phyloP scores from a whole-genome alignment of 2,797 vertebrate genomes.

The Chloroceryle amazona region DNA sequence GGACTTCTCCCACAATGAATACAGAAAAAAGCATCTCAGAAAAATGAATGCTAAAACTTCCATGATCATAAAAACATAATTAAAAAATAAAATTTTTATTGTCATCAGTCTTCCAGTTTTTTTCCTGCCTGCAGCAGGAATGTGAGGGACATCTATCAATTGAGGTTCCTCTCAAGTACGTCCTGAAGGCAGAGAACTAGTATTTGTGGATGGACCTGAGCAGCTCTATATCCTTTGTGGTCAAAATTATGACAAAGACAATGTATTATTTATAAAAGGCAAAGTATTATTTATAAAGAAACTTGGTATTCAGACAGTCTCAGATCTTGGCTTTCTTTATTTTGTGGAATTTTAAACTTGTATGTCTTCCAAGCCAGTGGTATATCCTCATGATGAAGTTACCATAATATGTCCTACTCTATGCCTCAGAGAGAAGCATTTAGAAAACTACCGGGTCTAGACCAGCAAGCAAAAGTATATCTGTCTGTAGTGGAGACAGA shows the following conservation, averaged over 20 bases:
- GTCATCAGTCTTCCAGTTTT: neutral
- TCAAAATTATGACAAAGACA: neutral
- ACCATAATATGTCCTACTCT: neutral
- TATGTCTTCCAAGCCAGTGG: neutral
- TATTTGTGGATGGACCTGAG: neutral
- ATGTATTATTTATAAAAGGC: neutral
- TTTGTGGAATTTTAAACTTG: neutral
- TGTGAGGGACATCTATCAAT: neutral
- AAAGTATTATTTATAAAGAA: neutral
- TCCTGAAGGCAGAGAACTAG: neutral
- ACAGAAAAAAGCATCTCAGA: neutral
- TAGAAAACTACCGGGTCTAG: neutral
- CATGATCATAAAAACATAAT: neutral
- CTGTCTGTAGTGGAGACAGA: neutral
- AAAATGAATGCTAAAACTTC: neutral
- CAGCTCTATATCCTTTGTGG: neutral
- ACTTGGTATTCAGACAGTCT: neutral
- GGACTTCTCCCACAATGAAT: neutral
- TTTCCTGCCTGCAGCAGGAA: neutral
- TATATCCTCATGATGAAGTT: neutral
- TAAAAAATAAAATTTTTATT: neutral
- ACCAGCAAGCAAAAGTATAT: neutral
- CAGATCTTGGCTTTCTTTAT: neutral
- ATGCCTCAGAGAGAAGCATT: neutral
- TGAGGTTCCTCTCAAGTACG: accelerated